Percentiles rank a stretch among this genome's conserved stretches.
Evolutionary conservation across 2,888 invertebrate species (phyloP).

Genomic region (Macrosiphum euphorbiae): DNA sequence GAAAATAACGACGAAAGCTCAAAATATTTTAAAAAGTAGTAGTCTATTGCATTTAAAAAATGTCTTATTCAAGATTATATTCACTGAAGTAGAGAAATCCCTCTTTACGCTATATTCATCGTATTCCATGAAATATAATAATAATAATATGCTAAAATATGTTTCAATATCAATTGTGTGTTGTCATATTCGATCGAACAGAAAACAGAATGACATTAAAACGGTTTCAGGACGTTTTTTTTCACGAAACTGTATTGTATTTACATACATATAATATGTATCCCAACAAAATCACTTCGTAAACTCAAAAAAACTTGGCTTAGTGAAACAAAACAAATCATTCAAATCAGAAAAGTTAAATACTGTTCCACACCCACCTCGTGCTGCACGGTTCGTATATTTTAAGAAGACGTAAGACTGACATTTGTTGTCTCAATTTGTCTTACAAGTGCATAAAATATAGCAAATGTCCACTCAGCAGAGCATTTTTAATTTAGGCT

Average conservation of each 20-base stretch:
- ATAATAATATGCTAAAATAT: constrained; percentile 1
- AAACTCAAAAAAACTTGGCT: neutral
- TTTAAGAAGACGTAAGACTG: too few species aligned
- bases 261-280: neutral
- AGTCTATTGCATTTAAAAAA: neutral
- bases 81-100: neutral
- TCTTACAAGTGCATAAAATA: too few species aligned
- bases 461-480: too few species aligned
- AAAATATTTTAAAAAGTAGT: neutral
- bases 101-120: neutral
- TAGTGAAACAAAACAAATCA: neutral
- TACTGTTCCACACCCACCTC: neutral
- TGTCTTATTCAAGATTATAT: neutral
- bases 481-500: too few species aligned
- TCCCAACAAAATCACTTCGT: neutral
- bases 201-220: neutral
- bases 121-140: neutral
- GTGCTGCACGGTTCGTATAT: neutral
- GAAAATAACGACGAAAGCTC: neutral
- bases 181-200: neutral
- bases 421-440: too few species aligned
- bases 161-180: neutral
- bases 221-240: neutral
- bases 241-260: neutral
- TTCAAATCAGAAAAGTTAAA: neutral